phyloP scores from a whole-genome alignment of 2,797 vertebrate genomes.

The Acanthopagrus latus region DNA sequence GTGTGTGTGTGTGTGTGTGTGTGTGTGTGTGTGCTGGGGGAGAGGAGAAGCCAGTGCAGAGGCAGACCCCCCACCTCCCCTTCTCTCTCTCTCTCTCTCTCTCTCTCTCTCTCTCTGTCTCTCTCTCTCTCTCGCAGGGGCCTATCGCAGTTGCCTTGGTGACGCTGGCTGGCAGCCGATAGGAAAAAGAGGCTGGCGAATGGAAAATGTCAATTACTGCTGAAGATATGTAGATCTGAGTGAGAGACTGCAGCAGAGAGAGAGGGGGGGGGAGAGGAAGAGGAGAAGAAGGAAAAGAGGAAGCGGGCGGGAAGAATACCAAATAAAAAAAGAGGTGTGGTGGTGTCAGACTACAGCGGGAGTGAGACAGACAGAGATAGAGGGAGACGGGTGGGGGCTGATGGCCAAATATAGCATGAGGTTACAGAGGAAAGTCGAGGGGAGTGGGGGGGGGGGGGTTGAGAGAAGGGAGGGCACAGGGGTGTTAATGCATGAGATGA shows the following conservation, averaged over 20 bases:
- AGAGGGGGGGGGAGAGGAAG: not conserved
- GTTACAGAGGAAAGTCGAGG: conserved; percentile 50
- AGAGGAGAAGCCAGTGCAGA: conserved; percentile 56
- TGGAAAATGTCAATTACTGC: conserved; percentile 97
- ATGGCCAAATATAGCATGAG: conserved; percentile 59
- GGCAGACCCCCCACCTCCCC: conserved; percentile 46
- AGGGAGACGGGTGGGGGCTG: conserved; percentile 19
- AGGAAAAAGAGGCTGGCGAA: conserved; percentile 89
- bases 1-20: conserved; percentile 30
- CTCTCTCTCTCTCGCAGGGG: conserved; percentile 62
- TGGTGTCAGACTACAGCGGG: conserved; percentile 50
- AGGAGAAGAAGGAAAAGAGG: conserved; percentile 11
- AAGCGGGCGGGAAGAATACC: conserved; percentile 35
- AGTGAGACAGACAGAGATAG: conserved; percentile 29
- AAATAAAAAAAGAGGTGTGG: conserved; percentile 38
- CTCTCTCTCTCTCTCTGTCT: not conserved
- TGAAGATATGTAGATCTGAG: conserved; percentile 86
- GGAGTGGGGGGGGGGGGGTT: not conserved
- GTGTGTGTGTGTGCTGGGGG: conserved; percentile 25
- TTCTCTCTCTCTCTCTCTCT: not conserved
- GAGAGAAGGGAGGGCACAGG: conserved; percentile 13
- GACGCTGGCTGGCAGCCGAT: conserved; percentile 84
- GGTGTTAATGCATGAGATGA: conserved; percentile 76
- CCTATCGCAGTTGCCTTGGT: conserved; percentile 89
- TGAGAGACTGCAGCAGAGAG: conserved; percentile 53